Evolutionary conservation across 2,797 vertebrate species (phyloP).

Genomic region (Crenichthys baileyi): DNA sequence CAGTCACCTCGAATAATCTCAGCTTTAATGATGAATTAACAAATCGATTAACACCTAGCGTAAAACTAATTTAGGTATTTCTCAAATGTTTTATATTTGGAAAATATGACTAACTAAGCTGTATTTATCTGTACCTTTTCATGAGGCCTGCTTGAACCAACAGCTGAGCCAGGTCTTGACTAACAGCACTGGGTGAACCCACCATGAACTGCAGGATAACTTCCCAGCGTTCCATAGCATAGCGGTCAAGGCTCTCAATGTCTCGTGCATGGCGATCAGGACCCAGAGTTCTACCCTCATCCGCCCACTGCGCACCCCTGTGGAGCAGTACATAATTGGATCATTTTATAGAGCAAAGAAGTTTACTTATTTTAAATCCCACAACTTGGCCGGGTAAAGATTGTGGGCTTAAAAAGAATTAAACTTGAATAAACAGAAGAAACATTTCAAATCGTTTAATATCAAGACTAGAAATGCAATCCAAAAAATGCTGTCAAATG

Average conservation of each 20-base stretch:
- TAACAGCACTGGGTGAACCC: conserved; percentile 90
- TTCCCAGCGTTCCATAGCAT: conserved; percentile 93
- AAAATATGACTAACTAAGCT: neutral
- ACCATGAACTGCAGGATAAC: conserved; percentile 96
- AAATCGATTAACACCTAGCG: neutral
- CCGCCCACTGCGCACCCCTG: conserved; percentile 90
- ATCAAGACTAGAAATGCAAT: neutral
- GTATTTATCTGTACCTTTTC: conserved; percentile 83
- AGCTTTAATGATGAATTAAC: too few relatives aligned
- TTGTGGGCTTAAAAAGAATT: too few relatives aligned
- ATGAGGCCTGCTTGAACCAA: conserved; percentile 92
- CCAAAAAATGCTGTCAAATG: neutral
- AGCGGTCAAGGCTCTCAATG: conserved; percentile 89
- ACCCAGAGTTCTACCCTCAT: conserved; percentile 88
- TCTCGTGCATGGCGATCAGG: conserved; percentile 91
- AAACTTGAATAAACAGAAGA: neutral
- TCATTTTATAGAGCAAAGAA: neutral
- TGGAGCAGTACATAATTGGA: neutral
- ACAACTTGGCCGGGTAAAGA: neutral
- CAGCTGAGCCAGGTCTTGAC: conserved; percentile 91
- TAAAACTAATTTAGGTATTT: neutral
- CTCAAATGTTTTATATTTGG: neutral
- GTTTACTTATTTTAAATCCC: neutral
- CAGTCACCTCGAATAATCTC: too few relatives aligned
- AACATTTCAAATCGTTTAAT: neutral